Evolutionary conservation across 2,797 vertebrate species (phyloP).

Genomic region (Synanceia verrucosa): DNA sequence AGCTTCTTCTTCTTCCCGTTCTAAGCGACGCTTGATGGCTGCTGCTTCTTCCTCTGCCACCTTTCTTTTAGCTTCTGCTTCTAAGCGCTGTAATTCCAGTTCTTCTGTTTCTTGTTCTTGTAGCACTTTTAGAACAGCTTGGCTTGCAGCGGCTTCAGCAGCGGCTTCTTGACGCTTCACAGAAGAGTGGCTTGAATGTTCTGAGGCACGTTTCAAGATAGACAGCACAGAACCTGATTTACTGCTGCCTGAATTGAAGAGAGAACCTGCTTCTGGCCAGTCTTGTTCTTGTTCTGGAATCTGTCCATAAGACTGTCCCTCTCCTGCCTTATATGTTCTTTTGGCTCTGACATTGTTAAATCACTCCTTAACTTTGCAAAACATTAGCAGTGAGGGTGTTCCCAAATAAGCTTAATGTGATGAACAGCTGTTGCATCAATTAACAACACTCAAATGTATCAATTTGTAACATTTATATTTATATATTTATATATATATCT

Average conservation of each 20-base stretch:
- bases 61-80: conserved; percentile 34
- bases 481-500: no score
- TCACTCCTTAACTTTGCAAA: no score
- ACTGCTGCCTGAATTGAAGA: conserved; percentile 2
- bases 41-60: conserved; percentile 9
- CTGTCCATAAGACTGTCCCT: not conserved
- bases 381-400: no score
- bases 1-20: not conserved
- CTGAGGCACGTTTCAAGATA: conserved; percentile 3
- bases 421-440: no score
- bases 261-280: conserved; percentile 43
- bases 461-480: no score
- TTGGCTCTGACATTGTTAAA: not conserved
- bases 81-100: conserved; percentile 21
- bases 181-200: conserved; percentile 28
- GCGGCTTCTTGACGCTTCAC: conserved; percentile 32
- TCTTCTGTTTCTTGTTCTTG: conserved; percentile 50
- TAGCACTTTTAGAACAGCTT: conserved; percentile 51
- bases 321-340: not conserved
- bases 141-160: conserved; percentile 39
- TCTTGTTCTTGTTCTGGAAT: conserved; percentile 13
- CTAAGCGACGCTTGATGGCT: not conserved
- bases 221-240: not conserved
- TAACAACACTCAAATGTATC: no score
- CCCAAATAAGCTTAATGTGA: no score